Base-by-base conservation (phyloP, 2,888 invertebrate genomes). In the Therioaphis trifolii region DNA sequence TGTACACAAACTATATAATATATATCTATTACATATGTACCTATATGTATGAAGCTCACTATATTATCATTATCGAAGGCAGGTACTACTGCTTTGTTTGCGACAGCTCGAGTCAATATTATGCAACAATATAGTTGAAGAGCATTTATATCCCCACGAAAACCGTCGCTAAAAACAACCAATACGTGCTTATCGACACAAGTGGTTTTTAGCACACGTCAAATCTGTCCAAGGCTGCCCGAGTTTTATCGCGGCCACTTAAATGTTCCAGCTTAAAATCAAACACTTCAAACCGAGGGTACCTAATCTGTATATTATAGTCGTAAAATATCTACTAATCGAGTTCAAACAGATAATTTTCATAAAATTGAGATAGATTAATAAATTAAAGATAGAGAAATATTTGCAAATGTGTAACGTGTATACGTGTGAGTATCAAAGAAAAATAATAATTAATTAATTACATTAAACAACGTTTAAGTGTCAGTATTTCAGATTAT, bases 121-220 rank as follows among this genome's bases (percentile, higher is more conserved):
- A 61, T 58, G 76, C 46, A 77, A 63, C 46, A n/a, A n/a, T n/a
- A n/a, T n/a, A 63, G 46, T 77, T 63, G 29, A 77, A 63, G 46
- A 77, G 61, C 27, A 61, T 61, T 61, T 27, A 2, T 61, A 76
- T 76, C 75, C 43, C 3, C 7, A 43, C 27, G 4, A 46, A n/a
- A n/a, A 66, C 4, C n/a, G 27, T 63, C n/a, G 14, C 1, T 15
- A 49, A 49, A 63, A 77, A 49, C n/a, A 63, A 29, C 46, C n/a
- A 11, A 21, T 15, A n/a, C 27, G 27, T 27, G 43, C 75, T 76
- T 63, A 63, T 77, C 76, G 9, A 63, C 15, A 21, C 46, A 49
- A 77, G n/a, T 18, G n/a, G 61, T 66, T 61, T 27, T 63, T 29
- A 77, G 76, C 76, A 77, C 76, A 63, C 63, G 76, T 77, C 76